Base-by-base conservation (phyloP, 1,140 invertebrate genomes). In the Heterodera carotae region DNA sequence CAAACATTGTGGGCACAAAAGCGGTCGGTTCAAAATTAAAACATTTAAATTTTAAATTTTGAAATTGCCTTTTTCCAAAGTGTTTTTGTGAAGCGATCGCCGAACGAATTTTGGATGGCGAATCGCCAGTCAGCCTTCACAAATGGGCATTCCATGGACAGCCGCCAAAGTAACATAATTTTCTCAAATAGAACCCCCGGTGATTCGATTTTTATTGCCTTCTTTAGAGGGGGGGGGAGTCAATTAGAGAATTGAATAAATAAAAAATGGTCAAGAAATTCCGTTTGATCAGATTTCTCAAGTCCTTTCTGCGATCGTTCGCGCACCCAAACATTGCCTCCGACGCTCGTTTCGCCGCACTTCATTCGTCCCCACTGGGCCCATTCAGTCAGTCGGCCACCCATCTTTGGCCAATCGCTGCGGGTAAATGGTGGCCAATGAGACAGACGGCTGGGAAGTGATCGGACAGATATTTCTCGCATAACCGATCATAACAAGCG, bases 381-480 rank as follows among this genome's bases (percentile, higher is more conserved):
- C 72, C 59, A 29, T 74, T 74, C 64, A 74, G 72, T n/a, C 72
- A 74, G 33, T 74, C 72, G 64, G 72, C 72, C 12, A 74, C 36
- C 59, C 69, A 71, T 33, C 31, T 71, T 31, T 71, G 34, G 33
- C 48, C 39, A n/a, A 43, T 22, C 33, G 6, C 39, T 48, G 12
- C 48, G 15, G 48, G 48, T 56, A 22, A 53, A 56, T 43, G n/a
- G n/a, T n/a, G n/a, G n/a, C n/a, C n/a, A n/a, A n/a, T n/a, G n/a
- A n/a, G n/a, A n/a, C n/a, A n/a, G n/a, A n/a, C n/a, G n/a, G n/a
- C n/a, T n/a, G n/a, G n/a, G n/a, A n/a, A n/a, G n/a, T n/a, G n/a
- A n/a, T n/a, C n/a, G n/a, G n/a, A n/a, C n/a, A n/a, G n/a, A n/a
- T n/a, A n/a, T n/a, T n/a, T n/a, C n/a, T n/a, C n/a, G n/a, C n/a